Conservation (phyloP, 2,797 vertebrate genomes). For the Onychomys leucogaster region DNA sequence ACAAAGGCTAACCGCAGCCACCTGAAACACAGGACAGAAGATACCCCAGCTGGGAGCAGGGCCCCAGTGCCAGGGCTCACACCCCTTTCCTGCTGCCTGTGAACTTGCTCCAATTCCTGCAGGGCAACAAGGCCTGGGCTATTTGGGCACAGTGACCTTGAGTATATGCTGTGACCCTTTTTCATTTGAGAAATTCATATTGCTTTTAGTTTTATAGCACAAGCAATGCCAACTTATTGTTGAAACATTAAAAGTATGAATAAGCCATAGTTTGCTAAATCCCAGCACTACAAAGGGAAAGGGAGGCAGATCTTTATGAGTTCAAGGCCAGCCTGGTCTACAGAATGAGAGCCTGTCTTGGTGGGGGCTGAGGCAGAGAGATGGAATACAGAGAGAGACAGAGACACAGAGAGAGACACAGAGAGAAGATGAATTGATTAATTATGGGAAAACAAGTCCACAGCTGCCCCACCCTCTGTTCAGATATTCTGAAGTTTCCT, state of each 20-base stretch:
- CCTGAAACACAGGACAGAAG: background rate
- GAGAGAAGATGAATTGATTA: background rate
- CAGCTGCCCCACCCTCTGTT: background rate
- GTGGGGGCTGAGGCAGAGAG: background rate
- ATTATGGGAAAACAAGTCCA: background rate
- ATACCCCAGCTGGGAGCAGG: background rate
- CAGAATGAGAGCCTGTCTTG: background rate
- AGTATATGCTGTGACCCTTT: background rate
- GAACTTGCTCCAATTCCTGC: background rate
- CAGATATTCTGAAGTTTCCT: background rate
- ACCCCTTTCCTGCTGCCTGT: background rate
- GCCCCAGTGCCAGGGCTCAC: background rate
- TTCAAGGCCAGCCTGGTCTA: background rate
- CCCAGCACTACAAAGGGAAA: background rate
- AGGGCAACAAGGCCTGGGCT: background rate
- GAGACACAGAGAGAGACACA: background rate
- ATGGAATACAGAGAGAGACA: background rate
- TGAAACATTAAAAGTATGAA: background rate
- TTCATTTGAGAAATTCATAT: background rate
- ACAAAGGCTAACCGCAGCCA: background rate
- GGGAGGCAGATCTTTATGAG: background rate
- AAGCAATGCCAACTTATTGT: background rate
- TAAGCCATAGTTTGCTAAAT: background rate
- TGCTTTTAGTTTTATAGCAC: background rate
- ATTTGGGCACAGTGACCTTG: background rate